A percentile compares a stretch with the other conserved stretches of the same genome.
These are phyloP conservation scores for Phrynocephalus guinanensis DNA, from an alignment of 2,797 vertebrate genomes.

Conservation along the genomic window DNA sequence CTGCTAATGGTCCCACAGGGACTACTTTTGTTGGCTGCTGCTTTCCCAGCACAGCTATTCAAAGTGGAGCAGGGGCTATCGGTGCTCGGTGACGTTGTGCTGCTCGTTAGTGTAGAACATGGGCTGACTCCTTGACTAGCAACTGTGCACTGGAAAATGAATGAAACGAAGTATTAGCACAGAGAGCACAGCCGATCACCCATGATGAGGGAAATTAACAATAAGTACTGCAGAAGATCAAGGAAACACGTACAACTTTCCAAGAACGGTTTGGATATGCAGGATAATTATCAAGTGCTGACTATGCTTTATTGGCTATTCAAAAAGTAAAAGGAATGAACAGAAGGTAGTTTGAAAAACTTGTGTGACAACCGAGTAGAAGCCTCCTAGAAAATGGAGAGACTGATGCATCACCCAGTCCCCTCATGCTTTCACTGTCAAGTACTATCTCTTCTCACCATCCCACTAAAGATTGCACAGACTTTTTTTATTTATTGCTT, in stretches of 20 bases:
- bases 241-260: background rate
- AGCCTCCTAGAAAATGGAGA: background rate
- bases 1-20: constrained; percentile 94
- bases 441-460: background rate
- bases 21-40: constrained; percentile 83
- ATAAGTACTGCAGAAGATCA: accelerated
- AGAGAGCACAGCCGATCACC: background rate
- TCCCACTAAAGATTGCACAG: background rate
- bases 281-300: background rate
- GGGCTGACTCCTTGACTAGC: constrained; percentile 92
- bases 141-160: constrained; percentile 81
- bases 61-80: constrained; percentile 94
- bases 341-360: constrained; percentile 3
- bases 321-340: background rate
- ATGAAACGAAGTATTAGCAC: constrained; percentile 54
- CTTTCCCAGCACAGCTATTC: constrained; percentile 85
- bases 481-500: background rate
- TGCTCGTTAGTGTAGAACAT: constrained; percentile 95
- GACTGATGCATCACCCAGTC: background rate
- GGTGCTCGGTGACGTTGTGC: constrained; percentile 93
- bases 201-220: background rate
- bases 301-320: constrained; percentile 9
- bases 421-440: background rate
- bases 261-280: background rate
- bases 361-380: background rate